Conservation (phyloP, 1,140 invertebrate genomes). For the Diorhabda carinulata region DNA sequence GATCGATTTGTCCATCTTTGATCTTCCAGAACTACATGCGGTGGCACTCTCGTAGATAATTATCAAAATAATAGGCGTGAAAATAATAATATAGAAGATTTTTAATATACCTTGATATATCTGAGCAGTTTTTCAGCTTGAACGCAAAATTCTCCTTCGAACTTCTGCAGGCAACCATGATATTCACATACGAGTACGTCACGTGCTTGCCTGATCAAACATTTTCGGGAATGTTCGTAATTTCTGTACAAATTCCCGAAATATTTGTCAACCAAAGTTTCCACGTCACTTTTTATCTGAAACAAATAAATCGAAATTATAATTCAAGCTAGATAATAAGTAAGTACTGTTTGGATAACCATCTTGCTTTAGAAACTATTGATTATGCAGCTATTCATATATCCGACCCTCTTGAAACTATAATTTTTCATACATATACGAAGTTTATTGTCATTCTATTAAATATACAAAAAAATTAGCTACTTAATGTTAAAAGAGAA, state of each 20-base stretch:
- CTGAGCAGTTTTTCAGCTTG: slow-evolving; percentile 56
- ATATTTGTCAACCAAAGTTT: slow-evolving; percentile 58
- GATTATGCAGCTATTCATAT: too few relatives aligned
- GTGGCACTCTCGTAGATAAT: not conserved
- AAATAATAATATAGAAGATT: not conserved
- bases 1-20: too few relatives aligned
- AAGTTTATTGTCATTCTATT: too few relatives aligned
- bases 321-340: too few relatives aligned
- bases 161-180: slow-evolving; percentile 58
- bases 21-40: not conserved
- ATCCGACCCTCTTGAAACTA: too few relatives aligned
- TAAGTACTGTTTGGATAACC: too few relatives aligned
- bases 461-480: too few relatives aligned
- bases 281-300: slow-evolving; percentile 54
- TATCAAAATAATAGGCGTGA: not conserved
- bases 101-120: slow-evolving; percentile 38
- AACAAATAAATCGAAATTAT: slow-evolving; percentile 26
- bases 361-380: too few relatives aligned
- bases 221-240: slow-evolving; percentile 56
- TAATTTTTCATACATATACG: too few relatives aligned
- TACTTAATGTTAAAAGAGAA: too few relatives aligned
- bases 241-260: slow-evolving; percentile 58
- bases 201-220: slow-evolving; percentile 62
- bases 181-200: slow-evolving; percentile 64
- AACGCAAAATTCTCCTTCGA: slow-evolving; percentile 60